A percentile compares a stretch with the other conserved stretches of the same genome.
Evolutionary conservation across 2,888 invertebrate genomes (phyloP).

Genomic region (Hecatera dysodea): DNA sequence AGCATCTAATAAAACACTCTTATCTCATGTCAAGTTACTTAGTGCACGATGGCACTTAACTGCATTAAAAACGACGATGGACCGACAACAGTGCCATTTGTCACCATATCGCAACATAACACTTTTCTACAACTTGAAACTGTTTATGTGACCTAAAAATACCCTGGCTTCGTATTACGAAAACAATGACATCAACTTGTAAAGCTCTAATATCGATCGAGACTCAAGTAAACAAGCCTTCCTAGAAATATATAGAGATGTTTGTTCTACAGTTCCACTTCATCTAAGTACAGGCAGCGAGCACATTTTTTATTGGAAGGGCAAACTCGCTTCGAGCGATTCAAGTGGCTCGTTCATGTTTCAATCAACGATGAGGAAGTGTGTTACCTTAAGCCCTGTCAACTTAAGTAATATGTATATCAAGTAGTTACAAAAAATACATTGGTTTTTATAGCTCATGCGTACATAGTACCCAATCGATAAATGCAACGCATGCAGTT

Average conservation of each 20-base stretch:
- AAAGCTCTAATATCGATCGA: constrained; percentile 51
- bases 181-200: constrained; percentile 55
- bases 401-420: constrained; percentile 6
- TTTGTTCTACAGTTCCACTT: constrained; percentile 28
- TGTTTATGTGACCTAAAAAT: constrained; percentile 45
- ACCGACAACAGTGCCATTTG: constrained; percentile 35
- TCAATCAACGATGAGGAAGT: constrained; percentile 8
- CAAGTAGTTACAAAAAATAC: neutral
- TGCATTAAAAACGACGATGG: constrained; percentile 22
- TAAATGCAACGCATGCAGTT: neutral
- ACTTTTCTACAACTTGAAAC: constrained; percentile 38
- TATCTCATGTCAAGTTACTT: constrained; percentile 32
- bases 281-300: neutral
- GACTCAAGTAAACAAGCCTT: constrained; percentile 25
- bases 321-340: neutral
- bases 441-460: neutral
- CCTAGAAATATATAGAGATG: constrained; percentile 22
- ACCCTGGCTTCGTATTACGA: constrained; percentile 36
- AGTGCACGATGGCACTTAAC: constrained; percentile 37
- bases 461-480: neutral
- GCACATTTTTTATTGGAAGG: constrained; percentile 27
- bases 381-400: neutral
- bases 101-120: constrained; percentile 35
- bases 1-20: constrained; percentile 11
- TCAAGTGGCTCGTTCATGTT: constrained; percentile 21